Evolutionary conservation across 2,888 invertebrate species (phyloP).

Genomic region (Emmelina monodactyla): DNA sequence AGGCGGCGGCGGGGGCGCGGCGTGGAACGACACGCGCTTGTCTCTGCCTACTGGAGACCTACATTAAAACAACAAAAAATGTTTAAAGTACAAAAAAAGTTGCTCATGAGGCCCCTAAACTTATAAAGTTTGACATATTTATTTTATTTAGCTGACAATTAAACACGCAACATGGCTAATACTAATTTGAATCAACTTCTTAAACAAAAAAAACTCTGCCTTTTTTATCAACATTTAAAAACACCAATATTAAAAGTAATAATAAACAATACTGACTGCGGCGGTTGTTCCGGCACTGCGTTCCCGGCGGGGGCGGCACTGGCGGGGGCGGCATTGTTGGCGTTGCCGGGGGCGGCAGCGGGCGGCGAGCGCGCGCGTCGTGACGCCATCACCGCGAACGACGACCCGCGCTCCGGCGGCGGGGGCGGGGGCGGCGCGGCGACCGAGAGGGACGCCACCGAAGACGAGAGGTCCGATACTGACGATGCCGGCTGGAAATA

Average conservation of each 20-base stretch:
- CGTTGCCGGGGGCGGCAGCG: slow-evolving; percentile 25
- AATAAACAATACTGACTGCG: slow-evolving; percentile 22
- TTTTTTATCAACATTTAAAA: too few species aligned
- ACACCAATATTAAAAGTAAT: too few species aligned
- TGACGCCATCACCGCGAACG: slow-evolving; percentile 85
- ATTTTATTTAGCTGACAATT: too few species aligned
- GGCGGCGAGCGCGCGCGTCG: slow-evolving; percentile 46
- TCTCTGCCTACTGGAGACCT: slow-evolving; percentile 49
- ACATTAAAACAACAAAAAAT: too few species aligned
- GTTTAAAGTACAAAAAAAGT: not conserved
- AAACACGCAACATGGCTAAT: too few species aligned
- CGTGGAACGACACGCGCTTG: slow-evolving; percentile 81
- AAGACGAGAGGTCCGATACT: slow-evolving; percentile 25
- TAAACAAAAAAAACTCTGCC: too few species aligned
- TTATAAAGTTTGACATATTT: not conserved
- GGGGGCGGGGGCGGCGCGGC: slow-evolving; percentile 53
- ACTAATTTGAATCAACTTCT: too few species aligned
- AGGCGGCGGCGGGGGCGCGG: slow-evolving; percentile 31
- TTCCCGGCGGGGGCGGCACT: slow-evolving; percentile 59
- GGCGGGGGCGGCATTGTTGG: slow-evolving; percentile 12
- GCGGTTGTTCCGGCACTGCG: slow-evolving; percentile 18
- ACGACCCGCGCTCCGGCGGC: slow-evolving; percentile 89
- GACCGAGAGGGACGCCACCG: slow-evolving; percentile 18
- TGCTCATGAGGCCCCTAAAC: not conserved
- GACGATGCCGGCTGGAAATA: not conserved